These are phyloP conservation scores for Parasteatoda lunata DNA, from an alignment of 2,888 invertebrate species.

Conservation along the genomic window DNA sequence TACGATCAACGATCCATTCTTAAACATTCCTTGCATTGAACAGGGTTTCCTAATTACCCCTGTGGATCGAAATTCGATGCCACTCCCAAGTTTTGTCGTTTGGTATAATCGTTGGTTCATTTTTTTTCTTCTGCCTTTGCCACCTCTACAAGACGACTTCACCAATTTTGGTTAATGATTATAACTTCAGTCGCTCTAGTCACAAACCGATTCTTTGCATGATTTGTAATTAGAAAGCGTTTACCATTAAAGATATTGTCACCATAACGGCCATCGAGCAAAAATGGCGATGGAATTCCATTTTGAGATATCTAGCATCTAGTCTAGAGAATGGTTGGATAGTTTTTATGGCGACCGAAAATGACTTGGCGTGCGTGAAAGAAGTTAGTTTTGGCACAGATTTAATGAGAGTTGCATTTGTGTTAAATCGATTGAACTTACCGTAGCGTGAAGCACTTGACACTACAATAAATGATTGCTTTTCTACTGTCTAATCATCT, in stretches of 20 bases:
- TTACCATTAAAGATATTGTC: conserved; percentile 34
- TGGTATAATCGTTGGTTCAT: conserved; percentile 21
- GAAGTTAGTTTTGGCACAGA: not conserved
- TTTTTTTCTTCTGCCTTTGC: conserved; percentile 11
- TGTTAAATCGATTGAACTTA: not conserved
- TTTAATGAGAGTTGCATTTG: not conserved
- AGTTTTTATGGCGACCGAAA: not conserved
- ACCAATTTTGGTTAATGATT: conserved; percentile 13
- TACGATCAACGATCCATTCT: conserved; percentile 19
- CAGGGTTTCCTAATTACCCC: conserved; percentile 27
- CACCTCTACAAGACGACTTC: not conserved
- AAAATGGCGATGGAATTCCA: conserved; percentile 27
- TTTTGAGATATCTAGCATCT: not conserved
- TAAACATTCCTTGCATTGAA: conserved; percentile 22
- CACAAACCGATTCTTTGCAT: not conserved
- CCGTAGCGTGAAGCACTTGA: no score
- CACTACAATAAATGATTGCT: no score
- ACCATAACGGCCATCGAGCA: not conserved
- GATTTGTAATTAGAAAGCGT: conserved; percentile 26
- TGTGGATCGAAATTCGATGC: conserved; percentile 34
- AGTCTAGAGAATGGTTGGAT: not conserved
- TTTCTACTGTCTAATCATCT: no score
- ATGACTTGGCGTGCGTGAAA: not conserved
- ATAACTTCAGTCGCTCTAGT: not conserved
- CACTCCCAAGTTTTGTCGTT: conserved; percentile 14